These are phyloP conservation scores for Drosophila fungiperda DNA, from an alignment of 2,888 invertebrate species.

Conservation along the genomic window DNA sequence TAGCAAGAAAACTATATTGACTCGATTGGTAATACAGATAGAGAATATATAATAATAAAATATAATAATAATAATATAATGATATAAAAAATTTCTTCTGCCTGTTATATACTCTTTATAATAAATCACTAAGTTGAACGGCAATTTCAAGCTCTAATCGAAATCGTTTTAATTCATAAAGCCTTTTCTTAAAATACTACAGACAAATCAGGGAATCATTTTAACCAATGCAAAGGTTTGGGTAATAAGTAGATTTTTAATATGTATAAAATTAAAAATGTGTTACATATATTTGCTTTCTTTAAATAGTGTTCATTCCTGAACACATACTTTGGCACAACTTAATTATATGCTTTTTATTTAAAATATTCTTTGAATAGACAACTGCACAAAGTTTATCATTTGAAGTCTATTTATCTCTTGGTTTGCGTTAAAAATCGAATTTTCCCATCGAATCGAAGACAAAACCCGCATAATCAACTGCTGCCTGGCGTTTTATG, in stretches of 20 bases:
- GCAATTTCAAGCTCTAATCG: too few relatives aligned
- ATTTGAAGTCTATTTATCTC: constrained; percentile 21
- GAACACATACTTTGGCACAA: neutral
- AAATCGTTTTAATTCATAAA: too few relatives aligned
- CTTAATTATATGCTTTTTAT: neutral
- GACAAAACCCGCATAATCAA: constrained; percentile 71
- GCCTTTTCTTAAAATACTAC: too few relatives aligned
- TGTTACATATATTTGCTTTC: too few relatives aligned
- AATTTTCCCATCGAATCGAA: constrained; percentile 37
- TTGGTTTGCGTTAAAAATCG: constrained; percentile 32
- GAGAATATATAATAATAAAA: neutral
- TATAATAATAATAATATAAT: too few relatives aligned
- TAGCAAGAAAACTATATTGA: neutral
- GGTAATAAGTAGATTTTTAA: too few relatives aligned
- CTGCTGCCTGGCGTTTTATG: constrained; percentile 44
- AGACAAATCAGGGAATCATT: too few relatives aligned
- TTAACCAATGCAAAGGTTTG: too few relatives aligned
- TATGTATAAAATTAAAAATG: too few relatives aligned
- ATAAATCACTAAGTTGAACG: too few relatives aligned
- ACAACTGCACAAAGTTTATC: neutral
- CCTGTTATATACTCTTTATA: neutral
- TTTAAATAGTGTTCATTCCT: too few relatives aligned
- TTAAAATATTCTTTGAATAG: neutral
- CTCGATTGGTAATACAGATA: neutral
- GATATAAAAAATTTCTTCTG: too few relatives aligned